Base-by-base conservation (phyloP, 2,888 invertebrate genomes). In the Hermaeophaga mercurialis region DNA sequence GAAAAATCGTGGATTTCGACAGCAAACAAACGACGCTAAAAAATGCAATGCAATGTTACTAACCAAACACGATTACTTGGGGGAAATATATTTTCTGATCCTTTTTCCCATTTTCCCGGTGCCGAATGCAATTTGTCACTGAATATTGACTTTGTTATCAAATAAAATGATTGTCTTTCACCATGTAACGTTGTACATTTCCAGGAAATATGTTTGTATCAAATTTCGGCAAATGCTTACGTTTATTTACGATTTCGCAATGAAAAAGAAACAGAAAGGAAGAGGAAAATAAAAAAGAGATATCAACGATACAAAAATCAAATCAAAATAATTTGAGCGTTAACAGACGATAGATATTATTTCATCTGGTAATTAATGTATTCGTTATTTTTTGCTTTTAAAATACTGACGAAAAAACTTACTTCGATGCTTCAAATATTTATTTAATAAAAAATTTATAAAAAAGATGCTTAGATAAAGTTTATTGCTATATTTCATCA, bases 91-190 rank as follows among this genome's bases (percentile, higher is more conserved):
- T 62, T 66, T 64, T 66, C 64, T 63, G 65, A 62, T 64, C 66
- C 64, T 63, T 62, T 70, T 71, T 71, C 67, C 69, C 66, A 67
- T 66, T 68, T 72, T 59, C 66, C 43, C 34, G 33, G 60, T 54
- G 52, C 59, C 69, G 67, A 70, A 68, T 67, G 67, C 70, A 66
- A 70, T 72, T 70, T 70, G 67, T 72, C 72, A 69, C 64, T 56
- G 61, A 70, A 71, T 72, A 72, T 71, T 72, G 71, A 72, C 72
- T 72, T 63, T 70, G 70, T 69, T 71, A 72, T 72, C 70, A 71
- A 71, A 73, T 66, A 70, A 71, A 71, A 72, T 67, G 71, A 71
- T 69, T 66, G 68, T 69, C 66, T 68, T 70, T 34, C 43, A 14
- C 66, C 66, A 65, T 65, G 70, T 70, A 68, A 67, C 64, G 60